Base-by-base conservation (phyloP, 2,797 vertebrate species). In the Apogon talboti region DNA sequence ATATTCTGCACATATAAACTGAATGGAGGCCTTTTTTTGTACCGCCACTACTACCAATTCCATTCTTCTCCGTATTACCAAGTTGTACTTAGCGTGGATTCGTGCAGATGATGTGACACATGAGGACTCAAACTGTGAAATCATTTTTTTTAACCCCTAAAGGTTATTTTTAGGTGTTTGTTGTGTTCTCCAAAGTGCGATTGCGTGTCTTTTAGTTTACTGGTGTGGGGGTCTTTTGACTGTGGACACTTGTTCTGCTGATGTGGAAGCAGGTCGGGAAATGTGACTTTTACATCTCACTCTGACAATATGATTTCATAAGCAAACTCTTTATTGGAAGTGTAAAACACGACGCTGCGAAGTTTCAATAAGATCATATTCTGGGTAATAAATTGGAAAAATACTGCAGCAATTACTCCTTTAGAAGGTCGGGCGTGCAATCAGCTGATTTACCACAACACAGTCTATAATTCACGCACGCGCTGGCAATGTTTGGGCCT, bases 331-430 rank as follows among this genome's bases (percentile, higher is more conserved):
- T 66, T 65, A 77, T 50, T 78, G 54, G 59, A 52, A 37, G 61
- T 55, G 67, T 78, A 65, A 78, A 83, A 70, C 68, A 83, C 46
- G 55, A 35, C 41, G 56, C 58, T 6, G 0, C 7, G 64, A 66
- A 73, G 68, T 71, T 74, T 53, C 67, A 79, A 51, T 71, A 71
- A 67, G 51, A 74, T 74, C 57, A 81, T 62, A 78, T 79, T 81
- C 58, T 41, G 18, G 30, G 65, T 52, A 61, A 79, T 78, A 66
- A 61, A 76, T 62, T 42, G 60, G 70, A 38, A 57, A 83, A 71
- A 81, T 83, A 78, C 63, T 41, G 71, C 60, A 4, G 51, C 53
- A 66, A 78, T 78, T 64, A 83, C 55, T 62, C 24, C 54, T 63
- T 13, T 28, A n/a, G 58, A 47, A 48, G 65, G 50, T 69, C 56